Percentiles rank a stretch among this genome's conserved stretches.
Evolutionary conservation across 2,797 vertebrate genomes (phyloP).

Genomic region (Microhierax caerulescens): DNA sequence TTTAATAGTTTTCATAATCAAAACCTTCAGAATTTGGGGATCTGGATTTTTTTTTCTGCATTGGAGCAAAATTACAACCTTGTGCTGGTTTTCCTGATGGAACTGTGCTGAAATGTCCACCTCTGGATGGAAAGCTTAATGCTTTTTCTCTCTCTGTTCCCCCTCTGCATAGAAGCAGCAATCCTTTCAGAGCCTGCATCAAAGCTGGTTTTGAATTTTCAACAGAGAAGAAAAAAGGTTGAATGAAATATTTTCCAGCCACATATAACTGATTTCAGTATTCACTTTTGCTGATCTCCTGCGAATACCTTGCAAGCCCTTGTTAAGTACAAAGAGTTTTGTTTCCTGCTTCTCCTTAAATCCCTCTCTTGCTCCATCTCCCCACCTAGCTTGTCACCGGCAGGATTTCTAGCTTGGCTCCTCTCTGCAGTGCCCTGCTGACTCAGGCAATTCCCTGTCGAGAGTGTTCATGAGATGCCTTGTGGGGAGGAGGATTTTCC

Average conservation of each 20-base stretch:
- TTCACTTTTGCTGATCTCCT: not conserved
- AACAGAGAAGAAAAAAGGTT: not conserved
- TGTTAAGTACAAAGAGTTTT: not conserved
- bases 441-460: fast-evolving
- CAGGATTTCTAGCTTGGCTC: not conserved
- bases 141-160: not conserved
- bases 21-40: not conserved
- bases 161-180: not conserved
- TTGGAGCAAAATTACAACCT: not conserved
- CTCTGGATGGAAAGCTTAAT: not conserved
- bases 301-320: not conserved
- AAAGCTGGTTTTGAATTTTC: not conserved
- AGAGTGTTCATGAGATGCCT: fast-evolving
- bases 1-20: not conserved
- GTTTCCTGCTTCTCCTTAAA: not conserved
- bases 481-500: not conserved
- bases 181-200: not conserved
- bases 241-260: not conserved
- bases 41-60: not conserved
- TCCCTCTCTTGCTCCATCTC: not conserved
- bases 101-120: not conserved
- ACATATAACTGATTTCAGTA: not conserved
- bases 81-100: not conserved
- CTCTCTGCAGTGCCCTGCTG: not conserved
- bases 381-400: fast-evolving